Percentiles rank a stretch among this genome's conserved stretches.
Evolutionary conservation across 2,888 invertebrate genomes (phyloP).

Genomic region (Diloba caeruleocephala): DNA sequence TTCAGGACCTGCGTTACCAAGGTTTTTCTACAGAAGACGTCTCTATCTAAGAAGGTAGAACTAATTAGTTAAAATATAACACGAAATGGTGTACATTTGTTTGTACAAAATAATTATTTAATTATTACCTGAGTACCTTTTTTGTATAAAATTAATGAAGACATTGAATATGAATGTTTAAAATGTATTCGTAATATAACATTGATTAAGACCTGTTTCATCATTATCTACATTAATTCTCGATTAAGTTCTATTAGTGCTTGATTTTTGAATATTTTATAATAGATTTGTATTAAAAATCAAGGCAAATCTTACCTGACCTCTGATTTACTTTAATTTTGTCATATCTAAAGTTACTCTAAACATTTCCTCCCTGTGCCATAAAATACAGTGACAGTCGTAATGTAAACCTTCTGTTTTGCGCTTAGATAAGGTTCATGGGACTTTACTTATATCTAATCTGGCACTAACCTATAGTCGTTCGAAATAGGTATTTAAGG

Average conservation of each 20-base stretch:
- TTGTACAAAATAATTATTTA: constrained; percentile 61
- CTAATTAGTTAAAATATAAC: constrained; percentile 37
- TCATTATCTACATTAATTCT: constrained; percentile 12
- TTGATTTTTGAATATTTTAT: constrained; percentile 17
- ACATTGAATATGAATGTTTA: constrained; percentile 34
- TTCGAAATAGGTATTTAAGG: no score
- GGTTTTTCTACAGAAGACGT: constrained; percentile 64
- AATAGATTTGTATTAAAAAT: no score
- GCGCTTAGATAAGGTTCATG: no score
- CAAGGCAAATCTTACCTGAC: no score
- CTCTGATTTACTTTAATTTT: no score
- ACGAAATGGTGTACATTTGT: constrained; percentile 36
- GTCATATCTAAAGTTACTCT: no score
- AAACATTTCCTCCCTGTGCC: no score
- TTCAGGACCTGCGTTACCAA: constrained; percentile 65
- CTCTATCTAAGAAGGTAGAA: constrained; percentile 60
- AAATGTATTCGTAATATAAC: constrained; percentile 41
- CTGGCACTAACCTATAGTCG: no score
- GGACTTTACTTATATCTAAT: no score
- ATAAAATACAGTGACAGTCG: no score
- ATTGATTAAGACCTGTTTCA: constrained; percentile 31
- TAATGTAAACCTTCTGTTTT: no score
- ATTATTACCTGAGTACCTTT: constrained; percentile 53
- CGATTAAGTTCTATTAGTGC: constrained; percentile 9
- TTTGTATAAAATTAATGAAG: constrained; percentile 45